Conservation (phyloP, 2,888 invertebrate genomes). For the Macaria liturata region DNA sequence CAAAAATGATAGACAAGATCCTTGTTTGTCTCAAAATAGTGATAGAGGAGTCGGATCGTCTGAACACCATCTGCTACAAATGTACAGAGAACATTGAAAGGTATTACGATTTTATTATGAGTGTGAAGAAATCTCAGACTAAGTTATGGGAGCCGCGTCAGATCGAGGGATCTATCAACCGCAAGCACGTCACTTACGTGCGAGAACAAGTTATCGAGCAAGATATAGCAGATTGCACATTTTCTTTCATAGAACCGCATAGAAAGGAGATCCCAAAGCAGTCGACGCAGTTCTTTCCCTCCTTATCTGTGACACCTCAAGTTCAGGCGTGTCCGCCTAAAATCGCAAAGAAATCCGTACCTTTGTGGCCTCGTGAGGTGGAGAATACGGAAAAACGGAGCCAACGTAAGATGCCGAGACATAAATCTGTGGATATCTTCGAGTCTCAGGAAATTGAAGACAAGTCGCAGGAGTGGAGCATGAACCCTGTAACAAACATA, state of each 20-base stretch:
- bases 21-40: constrained; percentile 62
- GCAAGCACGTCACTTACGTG: constrained; percentile 58
- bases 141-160: constrained; percentile 37
- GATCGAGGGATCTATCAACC: constrained; percentile 43
- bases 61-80: constrained; percentile 66
- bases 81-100: constrained; percentile 67
- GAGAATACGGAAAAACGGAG: constrained; percentile 41
- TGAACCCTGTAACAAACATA: constrained; percentile 60
- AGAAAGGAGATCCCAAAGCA: constrained; percentile 54
- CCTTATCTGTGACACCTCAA: constrained; percentile 48
- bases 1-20: constrained; percentile 65
- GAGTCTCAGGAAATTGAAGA: constrained; percentile 69
- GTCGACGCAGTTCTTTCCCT: constrained; percentile 71
- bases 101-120: constrained; percentile 62
- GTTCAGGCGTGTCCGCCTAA: constrained; percentile 39
- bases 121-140: constrained; percentile 62
- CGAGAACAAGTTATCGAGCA: constrained; percentile 60
- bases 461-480: constrained; percentile 58
- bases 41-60: constrained; percentile 61
- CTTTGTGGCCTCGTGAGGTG: constrained; percentile 49
- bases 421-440: constrained; percentile 66
- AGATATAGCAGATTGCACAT: constrained; percentile 56
- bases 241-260: constrained; percentile 63
- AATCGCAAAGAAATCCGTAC: constrained; percentile 45
- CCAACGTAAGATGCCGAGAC: constrained; percentile 36